These are phyloP conservation scores for Cavia porcellus DNA, from an alignment of 2,113 vertebrate species.

Conservation along the genomic window DNA sequence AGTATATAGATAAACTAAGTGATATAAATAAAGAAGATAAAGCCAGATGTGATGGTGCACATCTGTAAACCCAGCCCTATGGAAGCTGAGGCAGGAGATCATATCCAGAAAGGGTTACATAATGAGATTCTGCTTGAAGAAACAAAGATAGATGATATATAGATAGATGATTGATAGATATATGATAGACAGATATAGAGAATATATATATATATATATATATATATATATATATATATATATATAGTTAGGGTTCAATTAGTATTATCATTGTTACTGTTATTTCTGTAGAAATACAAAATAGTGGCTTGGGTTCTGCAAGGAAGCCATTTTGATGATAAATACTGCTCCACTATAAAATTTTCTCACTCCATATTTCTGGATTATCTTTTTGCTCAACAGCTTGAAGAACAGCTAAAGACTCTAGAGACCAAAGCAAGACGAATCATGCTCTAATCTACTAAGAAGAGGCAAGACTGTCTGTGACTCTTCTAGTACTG, in stretches of 20 bases:
- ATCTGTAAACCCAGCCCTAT: neutral
- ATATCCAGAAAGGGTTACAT: neutral
- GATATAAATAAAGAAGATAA: neutral
- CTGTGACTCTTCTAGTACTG: neutral
- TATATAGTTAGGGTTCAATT: neutral
- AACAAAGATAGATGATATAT: neutral
- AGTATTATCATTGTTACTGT: neutral
- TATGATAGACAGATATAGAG: accelerated
- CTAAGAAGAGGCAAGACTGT: conserved; percentile 74
- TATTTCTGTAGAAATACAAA: conserved; percentile 37
- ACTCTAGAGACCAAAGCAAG: conserved; percentile 75
- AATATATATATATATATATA: too few relatives aligned
- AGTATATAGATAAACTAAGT: neutral
- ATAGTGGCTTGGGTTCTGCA: neutral
- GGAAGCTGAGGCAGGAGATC: neutral
- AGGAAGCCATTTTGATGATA: neutral
- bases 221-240: too few relatives aligned
- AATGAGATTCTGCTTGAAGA: neutral
- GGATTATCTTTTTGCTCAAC: neutral
- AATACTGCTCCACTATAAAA: neutral
- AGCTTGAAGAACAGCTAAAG: conserved; percentile 61
- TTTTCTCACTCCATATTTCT: neutral
- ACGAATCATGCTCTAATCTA: conserved; percentile 76
- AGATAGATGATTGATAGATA: too few relatives aligned
- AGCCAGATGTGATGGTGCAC: neutral